Evolutionary conservation across 1,140 invertebrate genomes (phyloP).

Genomic region (Eumaeus atala): DNA sequence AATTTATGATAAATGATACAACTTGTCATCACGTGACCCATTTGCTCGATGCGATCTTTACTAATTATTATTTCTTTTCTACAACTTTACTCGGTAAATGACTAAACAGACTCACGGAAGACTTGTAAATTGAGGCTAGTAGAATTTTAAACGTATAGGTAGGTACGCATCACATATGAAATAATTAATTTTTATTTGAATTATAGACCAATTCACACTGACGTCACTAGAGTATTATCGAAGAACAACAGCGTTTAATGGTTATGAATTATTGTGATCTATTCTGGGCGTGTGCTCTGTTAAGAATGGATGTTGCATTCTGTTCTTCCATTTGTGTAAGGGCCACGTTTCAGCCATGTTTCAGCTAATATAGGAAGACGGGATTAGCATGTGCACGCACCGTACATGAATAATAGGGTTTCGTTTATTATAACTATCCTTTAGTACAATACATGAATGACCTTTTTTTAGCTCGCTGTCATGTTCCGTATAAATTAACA

Average conservation of each 20-base stretch:
- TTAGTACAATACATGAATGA: background rate
- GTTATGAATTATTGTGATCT: slow-evolving; percentile 69
- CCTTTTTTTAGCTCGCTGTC: background rate
- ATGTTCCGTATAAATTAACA: too few species aligned
- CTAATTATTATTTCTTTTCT: too few species aligned
- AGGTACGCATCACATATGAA: too few species aligned
- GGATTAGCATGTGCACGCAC: slow-evolving; percentile 19
- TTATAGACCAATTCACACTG: slow-evolving; percentile 22
- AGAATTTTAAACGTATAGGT: too few species aligned
- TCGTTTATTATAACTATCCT: slow-evolving; percentile 2
- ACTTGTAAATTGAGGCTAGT: too few species aligned
- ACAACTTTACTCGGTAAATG: too few species aligned
- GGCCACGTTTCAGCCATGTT: slow-evolving; percentile 24
- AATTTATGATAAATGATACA: too few species aligned
- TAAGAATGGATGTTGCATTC: slow-evolving; percentile 48
- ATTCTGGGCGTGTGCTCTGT: slow-evolving; percentile 42
- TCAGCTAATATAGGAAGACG: slow-evolving; percentile 28
- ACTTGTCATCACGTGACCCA: too few species aligned
- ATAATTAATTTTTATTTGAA: too few species aligned
- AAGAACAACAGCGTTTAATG: slow-evolving; percentile 34
- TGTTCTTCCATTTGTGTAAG: slow-evolving; percentile 31
- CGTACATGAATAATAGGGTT: slow-evolving; percentile 5
- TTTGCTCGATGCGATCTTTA: too few species aligned
- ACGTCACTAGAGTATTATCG: slow-evolving; percentile 37
- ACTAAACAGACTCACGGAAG: too few species aligned